Evolutionary conservation across 2,113 vertebrate genomes (phyloP).

Genomic region (Callorhinus ursinus): DNA sequence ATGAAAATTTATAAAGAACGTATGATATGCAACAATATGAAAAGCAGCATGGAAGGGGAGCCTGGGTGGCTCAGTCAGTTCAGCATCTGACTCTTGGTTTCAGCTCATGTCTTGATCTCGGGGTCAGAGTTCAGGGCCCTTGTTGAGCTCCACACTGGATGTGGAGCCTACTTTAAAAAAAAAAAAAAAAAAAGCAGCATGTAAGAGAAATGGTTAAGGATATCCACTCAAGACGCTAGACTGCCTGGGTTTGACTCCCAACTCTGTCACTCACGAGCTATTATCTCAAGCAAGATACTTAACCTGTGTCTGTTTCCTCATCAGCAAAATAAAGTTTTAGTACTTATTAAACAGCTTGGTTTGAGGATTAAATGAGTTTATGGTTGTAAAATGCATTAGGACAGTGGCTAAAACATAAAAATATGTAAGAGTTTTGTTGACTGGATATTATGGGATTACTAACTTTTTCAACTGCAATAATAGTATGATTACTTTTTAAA

Average conservation of each 20-base stretch:
- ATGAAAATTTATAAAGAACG: background rate
- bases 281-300: background rate
- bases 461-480: background rate
- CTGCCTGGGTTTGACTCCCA: background rate
- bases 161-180: background rate
- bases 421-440: background rate
- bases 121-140: background rate
- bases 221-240: background rate
- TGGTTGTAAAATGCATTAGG: background rate
- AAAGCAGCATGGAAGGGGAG: background rate
- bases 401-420: background rate
- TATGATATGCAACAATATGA: background rate
- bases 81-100: too few species aligned
- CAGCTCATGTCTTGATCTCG: too few species aligned
- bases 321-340: background rate
- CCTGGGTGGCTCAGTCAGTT: background rate
- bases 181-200: background rate
- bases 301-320: constrained; percentile 5
- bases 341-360: background rate
- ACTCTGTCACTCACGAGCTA: background rate
- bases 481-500: background rate
- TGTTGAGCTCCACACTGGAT: too few species aligned
- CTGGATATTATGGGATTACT: background rate
- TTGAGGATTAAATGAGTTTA: background rate
- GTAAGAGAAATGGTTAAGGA: background rate